phyloP scores from a whole-genome alignment of 2,888 invertebrate species.

The Aspidiotus rigidus region DNA sequence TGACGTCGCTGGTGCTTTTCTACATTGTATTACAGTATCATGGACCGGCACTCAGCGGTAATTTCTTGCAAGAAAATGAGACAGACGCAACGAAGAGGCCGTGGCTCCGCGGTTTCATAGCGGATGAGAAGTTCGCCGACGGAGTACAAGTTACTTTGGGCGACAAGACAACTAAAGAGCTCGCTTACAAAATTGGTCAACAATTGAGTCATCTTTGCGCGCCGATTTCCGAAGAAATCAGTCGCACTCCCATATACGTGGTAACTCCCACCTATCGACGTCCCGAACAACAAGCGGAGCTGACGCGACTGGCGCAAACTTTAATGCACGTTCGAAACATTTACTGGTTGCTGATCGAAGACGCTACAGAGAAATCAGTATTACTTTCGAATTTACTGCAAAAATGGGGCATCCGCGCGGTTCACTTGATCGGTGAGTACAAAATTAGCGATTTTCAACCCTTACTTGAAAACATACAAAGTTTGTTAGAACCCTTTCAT shows the following conservation, averaged over 20 bases:
- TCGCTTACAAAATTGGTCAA: conserved; percentile 27
- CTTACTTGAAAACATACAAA: too few relatives aligned
- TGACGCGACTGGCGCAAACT: conserved; percentile 63
- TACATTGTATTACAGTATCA: conserved; percentile 49
- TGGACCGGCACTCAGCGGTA: conserved; percentile 43
- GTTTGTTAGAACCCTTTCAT: too few relatives aligned
- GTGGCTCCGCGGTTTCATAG: conserved; percentile 24
- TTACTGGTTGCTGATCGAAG: conserved; percentile 68
- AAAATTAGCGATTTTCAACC: too few relatives aligned
- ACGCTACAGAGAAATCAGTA: conserved; percentile 49
- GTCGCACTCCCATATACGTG: conserved; percentile 47
- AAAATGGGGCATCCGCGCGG: conserved; percentile 50
- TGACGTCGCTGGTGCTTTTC: conserved; percentile 24
- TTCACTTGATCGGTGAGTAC: conserved; percentile 51
- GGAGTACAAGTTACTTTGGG: conserved; percentile 28
- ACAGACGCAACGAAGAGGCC: conserved; percentile 12
- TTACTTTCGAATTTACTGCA: conserved; percentile 47
- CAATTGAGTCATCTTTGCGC: conserved; percentile 18
- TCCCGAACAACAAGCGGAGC: conserved; percentile 68
- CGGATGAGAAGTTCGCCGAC: conserved; percentile 29
- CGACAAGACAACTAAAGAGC: conserved; percentile 25
- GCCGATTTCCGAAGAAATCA: not conserved
- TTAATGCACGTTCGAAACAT: conserved; percentile 57
- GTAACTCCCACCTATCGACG: conserved; percentile 67
- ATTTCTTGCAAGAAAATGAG: conserved; percentile 12